Evolutionary conservation across 1,140 invertebrate species (phyloP), one percentile per base, ranked within the genome.

Genomic region (Heliconius congener): DNA sequence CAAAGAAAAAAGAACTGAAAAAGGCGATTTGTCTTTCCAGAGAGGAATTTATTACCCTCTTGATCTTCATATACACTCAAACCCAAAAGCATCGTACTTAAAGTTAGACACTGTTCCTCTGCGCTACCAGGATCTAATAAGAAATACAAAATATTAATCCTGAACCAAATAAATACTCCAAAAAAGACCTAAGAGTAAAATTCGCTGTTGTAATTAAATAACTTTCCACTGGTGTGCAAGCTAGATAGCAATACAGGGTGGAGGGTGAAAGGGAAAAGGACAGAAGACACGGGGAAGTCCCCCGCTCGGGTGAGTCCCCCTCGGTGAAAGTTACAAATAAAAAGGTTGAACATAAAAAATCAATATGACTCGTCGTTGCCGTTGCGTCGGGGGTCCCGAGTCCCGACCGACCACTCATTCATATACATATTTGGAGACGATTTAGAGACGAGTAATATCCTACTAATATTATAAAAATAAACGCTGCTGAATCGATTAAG

Each of bases 331-430:
- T 78, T 78, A 78, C 72, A 78, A 78, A 78, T 78, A 78, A 78
- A 78, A 79, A 75, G 78, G 73, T 72, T 79, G 73, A 78, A 70
- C 72, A 78, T 78, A 77, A 78, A 74, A 78, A 78, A 78, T 78
- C 77, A 78, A 78, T 78, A 78, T 46, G 37, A 70, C 6, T 19
- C 74, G 74, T 76, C 39, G 74, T 76, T 13, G 27, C 60, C 30
- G 30, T 30, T 30, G 30, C 30, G 30, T 30, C 30, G 30, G 30
- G 30, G 30, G 30, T 30, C 30, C 23, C 27, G 60, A 66, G 4
- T 11, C 11, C 23, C 23, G 23, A 30, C 23, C n/a, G 55, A 9
- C 52, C 46, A 50, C 46, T 50, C 46, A 50, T 57, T 57, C 52
- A 57, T 57, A 57, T 57, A 57, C 52, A 16, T n/a, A 8, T 57